Percentiles rank a stretch among this genome's conserved stretches.
Evolutionary conservation across 92 coral and sea anemone genomes (phyloP).

Genomic region (Anthopleura xanthogrammica): DNA sequence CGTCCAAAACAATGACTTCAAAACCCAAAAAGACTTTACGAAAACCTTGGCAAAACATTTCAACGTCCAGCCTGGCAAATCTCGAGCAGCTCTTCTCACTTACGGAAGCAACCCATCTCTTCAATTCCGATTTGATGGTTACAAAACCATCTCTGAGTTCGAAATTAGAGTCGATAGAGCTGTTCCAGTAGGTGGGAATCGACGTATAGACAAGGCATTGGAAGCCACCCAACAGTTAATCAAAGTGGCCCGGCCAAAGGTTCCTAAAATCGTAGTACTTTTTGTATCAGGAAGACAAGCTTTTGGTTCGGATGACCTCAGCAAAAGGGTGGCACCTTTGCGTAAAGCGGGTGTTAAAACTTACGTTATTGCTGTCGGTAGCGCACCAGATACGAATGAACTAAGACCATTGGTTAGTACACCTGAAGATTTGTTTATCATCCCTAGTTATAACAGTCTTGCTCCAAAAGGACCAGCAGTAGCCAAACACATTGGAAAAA

Average conservation of each 20-base stretch:
- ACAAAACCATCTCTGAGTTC: slow-evolving; percentile 41
- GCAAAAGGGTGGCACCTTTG: slow-evolving; percentile 49
- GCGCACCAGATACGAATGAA: slow-evolving; percentile 47
- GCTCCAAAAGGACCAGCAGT: slow-evolving; percentile 20
- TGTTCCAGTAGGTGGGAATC: slow-evolving; percentile 58
- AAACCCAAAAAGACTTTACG: slow-evolving; percentile 65
- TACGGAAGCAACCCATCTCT: slow-evolving; percentile 57
- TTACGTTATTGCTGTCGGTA: slow-evolving; percentile 75
- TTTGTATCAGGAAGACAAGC: slow-evolving; percentile 75
- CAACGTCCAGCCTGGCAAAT: slow-evolving; percentile 53
- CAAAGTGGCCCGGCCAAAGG: slow-evolving; percentile 44
- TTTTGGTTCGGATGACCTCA: slow-evolving; percentile 35
- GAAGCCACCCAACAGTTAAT: slow-evolving; percentile 34
- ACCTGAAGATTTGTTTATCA: slow-evolving; percentile 20
- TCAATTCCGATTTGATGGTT: slow-evolving; percentile 49
- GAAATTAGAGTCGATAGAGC: slow-evolving; percentile 50
- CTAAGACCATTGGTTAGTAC: slow-evolving; percentile 27
- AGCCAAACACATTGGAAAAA: slow-evolving; percentile 20
- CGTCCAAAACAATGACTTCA: slow-evolving; percentile 53
- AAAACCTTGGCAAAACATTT: slow-evolving; percentile 62
- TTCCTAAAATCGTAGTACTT: slow-evolving; percentile 64
- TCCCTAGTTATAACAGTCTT: slow-evolving; percentile 29
- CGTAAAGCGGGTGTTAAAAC: slow-evolving; percentile 58
- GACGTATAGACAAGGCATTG: slow-evolving; percentile 69
- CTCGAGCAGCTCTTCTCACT: slow-evolving; percentile 68